Evolutionary conservation across 23 tunicate species (phyloP), one percentile per base, ranked within the genome.

Genomic region (Oikopleura vanhoeffeni): DNA sequence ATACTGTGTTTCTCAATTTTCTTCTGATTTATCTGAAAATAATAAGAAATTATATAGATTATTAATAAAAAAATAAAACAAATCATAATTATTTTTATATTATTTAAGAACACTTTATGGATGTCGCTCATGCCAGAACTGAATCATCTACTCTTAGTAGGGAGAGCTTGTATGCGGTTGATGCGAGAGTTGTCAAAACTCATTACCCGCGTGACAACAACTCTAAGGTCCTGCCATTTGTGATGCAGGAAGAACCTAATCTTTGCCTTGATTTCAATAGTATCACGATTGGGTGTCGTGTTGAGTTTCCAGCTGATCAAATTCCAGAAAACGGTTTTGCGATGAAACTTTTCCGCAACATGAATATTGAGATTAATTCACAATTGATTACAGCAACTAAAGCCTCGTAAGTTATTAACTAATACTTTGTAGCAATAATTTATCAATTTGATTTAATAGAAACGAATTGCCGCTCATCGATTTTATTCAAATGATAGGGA

Each of bases 181-280:
- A 49, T 49, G 24, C 64, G 64, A 13, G 24, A 49, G 24, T 49
- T 49, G 64, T 49, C 64, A 49, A 49, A 24, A 49, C 64, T 13
- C 64, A 49, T 49, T 49, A 49, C 64, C 64, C 64, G 64, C 64
- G 64, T 49, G 64, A 49, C 64, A 49, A 49, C 64, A 49, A 49
- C 64, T 13, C 18, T 8, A 49, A 49, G 24, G 13, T 49, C 18
- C 24, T 49, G 24, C 24, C 64, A 49, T 49, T 49, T 49, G 64
- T 49, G 18, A 49, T 49, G 18, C 64, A 49, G 24, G 64, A 49
- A 49, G 64, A 49, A 24, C 64, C 64, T 13, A 49, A 49, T 24
- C 64, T 49, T 24, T 49, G 64, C 64, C 24, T 49, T 8, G 64
- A 49, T 49, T 49, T 49, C 64, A 49, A 49, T 24, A 49, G 64